Conservation (phyloP, 53 echinoderm and acorn worm genomes). For the Stichopus horrens region DNA sequence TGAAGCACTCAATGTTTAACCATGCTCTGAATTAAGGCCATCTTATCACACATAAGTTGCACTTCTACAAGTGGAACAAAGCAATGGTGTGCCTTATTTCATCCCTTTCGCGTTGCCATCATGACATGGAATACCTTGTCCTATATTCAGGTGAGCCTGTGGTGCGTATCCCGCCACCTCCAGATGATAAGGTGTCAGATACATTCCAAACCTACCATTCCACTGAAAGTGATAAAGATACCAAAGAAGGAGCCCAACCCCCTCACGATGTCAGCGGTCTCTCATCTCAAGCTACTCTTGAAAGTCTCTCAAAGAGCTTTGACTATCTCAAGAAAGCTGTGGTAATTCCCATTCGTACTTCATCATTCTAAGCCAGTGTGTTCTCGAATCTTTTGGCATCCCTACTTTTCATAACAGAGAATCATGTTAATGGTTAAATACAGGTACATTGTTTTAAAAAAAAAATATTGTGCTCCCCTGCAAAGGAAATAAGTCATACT, state of each 20-base stretch:
- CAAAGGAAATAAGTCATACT: no score
- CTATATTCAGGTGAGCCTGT: conserved; percentile 70
- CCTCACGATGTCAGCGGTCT: conserved; percentile 72
- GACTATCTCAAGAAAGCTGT: conserved; percentile 92
- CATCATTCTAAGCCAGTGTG: no score
- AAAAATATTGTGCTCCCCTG: no score
- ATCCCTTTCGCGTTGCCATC: background rate
- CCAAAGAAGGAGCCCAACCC: conserved; percentile 48
- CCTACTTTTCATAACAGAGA: no score
- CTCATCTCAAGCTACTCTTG: conserved; percentile 75
- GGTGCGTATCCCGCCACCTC: conserved; percentile 78
- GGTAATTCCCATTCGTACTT: conserved; percentile 51
- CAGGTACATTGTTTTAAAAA: no score
- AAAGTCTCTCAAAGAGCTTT: conserved; percentile 85
- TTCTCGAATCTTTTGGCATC: no score
- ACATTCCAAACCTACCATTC: conserved; percentile 84
- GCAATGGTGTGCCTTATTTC: background rate
- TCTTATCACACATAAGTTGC: no score
- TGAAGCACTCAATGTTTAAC: no score
- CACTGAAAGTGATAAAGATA: conserved; percentile 65
- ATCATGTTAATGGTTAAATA: no score
- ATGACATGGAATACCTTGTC: background rate
- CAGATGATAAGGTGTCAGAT: conserved; percentile 89
- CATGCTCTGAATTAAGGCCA: no score
- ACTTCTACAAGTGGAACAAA: background rate